Base-by-base conservation (phyloP, 2,888 invertebrate species). In the Byasa hedistus region DNA sequence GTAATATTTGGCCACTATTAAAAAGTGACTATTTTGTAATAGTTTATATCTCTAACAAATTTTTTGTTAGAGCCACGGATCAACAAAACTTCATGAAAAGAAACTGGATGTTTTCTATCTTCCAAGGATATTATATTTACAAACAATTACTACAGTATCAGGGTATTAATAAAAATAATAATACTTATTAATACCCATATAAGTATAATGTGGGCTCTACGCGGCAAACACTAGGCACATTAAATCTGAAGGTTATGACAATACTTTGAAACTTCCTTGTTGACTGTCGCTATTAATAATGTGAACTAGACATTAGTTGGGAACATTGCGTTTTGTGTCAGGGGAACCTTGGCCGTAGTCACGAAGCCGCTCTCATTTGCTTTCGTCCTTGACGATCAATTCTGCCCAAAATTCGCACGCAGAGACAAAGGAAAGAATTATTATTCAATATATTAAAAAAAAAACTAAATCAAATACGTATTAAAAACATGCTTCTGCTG, bases 331-430 rank as follows among this genome's bases (percentile, higher is more conserved):
- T 44, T 51, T 21, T 67, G 51, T 63, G 66, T 71, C 70, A 66
- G 64, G 64, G 58, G 65, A 65, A 66, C 81, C 81, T 80, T 79
- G 79, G 65, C 62, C 68, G 68, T 70, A 79, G 80, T 82, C 84
- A 84, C 84, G 84, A 80, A 82, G 75, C 68, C 67, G 71, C 70
- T 76, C 80, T 81, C 80, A 79, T 84, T 83, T 80, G 68, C 61
- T 32, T 36, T 69, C 72, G 83, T 77, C 83, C 84, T 84, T 84
- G 83, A 66, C 68, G 60, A 57, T 55, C 61, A 22, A 22, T 67
- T 66, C 51, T 66, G 63, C n/a, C 48, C 70, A 64, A 65, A 75
- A 80, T 74, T 74, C 74, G 75, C 79, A 81, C 82, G 79, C 82
- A 80, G 63, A 60, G 27, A 24, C 44, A 1, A 59, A 57, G 12